phyloP scores from a whole-genome alignment of 2,113 vertebrate species.

The Apus apus region DNA sequence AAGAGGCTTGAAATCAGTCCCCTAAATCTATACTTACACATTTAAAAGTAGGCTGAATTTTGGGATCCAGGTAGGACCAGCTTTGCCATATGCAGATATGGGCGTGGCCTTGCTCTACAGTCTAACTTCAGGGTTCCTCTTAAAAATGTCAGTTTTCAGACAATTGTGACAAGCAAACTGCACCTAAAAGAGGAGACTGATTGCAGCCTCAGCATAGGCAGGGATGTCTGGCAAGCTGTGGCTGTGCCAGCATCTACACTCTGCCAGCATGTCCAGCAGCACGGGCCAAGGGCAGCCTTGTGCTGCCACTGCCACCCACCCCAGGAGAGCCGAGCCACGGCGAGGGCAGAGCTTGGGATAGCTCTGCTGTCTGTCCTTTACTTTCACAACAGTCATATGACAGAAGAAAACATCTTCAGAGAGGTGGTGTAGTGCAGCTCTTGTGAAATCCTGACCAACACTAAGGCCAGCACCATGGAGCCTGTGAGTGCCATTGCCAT shows the following conservation, averaged over 20 bases:
- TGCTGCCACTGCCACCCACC: rapidly evolving
- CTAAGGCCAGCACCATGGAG: neutral
- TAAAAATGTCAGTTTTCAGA: neutral
- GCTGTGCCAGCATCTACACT: rapidly evolving
- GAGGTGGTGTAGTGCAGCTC: neutral
- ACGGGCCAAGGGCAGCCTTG: neutral
- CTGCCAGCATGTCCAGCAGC: rapidly evolving
- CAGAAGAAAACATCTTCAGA: neutral
- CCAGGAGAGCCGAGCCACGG: rapidly evolving
- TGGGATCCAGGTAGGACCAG: neutral
- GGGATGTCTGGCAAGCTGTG: neutral
- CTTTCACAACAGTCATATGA: rapidly evolving
- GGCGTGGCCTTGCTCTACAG: neutral
- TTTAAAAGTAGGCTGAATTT: neutral
- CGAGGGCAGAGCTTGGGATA: rapidly evolving
- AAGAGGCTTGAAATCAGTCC: neutral
- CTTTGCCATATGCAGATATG: rapidly evolving
- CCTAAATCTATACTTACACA: neutral
- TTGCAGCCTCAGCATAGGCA: neutral
- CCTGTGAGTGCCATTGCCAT: neutral
- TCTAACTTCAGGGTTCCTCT: neutral
- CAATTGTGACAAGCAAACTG: neutral
- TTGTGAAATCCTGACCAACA: neutral
- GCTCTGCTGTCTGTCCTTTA: neutral
- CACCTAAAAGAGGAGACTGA: neutral